phyloP scores from a whole-genome alignment of 2,888 invertebrate genomes.

The Drosophila silvestris region DNA sequence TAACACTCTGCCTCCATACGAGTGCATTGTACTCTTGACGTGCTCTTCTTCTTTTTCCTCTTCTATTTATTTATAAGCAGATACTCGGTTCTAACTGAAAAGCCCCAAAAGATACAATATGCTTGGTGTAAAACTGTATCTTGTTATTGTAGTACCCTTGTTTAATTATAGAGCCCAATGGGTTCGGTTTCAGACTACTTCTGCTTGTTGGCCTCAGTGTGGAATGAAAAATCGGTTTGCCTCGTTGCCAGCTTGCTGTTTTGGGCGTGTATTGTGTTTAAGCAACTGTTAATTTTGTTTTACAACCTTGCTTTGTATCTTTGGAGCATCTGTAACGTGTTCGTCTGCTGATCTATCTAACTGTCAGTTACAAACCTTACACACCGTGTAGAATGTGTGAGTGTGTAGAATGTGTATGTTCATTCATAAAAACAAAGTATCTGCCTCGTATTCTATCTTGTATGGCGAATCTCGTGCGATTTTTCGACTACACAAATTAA shows the following conservation, averaged over 20 bases:
- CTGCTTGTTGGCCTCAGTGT: slow-evolving; percentile 32
- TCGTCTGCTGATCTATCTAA: slow-evolving; percentile 58
- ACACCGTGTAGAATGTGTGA: slow-evolving; percentile 7
- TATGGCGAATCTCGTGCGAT: slow-evolving; percentile 47
- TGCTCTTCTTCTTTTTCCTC: slow-evolving; percentile 6
- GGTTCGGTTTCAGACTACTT: slow-evolving; percentile 19
- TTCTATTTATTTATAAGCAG: slow-evolving; percentile 13
- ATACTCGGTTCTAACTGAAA: slow-evolving; percentile 68
- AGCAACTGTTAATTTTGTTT: slow-evolving; percentile 79
- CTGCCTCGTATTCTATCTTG: slow-evolving; percentile 24
- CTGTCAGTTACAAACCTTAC: slow-evolving; percentile 63
- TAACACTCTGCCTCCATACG: slow-evolving; percentile 46
- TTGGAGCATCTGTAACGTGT: slow-evolving; percentile 65
- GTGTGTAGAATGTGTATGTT: slow-evolving; percentile 38
- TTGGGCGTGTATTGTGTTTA: slow-evolving; percentile 67
- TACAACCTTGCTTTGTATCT: slow-evolving; percentile 64
- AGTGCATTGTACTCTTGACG: slow-evolving; percentile 73
- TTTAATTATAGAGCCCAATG: slow-evolving; percentile 73
- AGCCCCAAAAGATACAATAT: slow-evolving; percentile 28
- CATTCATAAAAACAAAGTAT: slow-evolving; percentile 66
- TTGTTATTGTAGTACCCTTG: slow-evolving; percentile 43
- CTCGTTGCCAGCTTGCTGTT: slow-evolving; percentile 22
- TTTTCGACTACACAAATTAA: slow-evolving; percentile 61
- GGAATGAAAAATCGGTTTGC: slow-evolving; percentile 27
- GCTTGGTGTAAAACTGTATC: slow-evolving; percentile 22